A percentile compares a stretch with the other conserved stretches of the same genome.
These are phyloP conservation scores for Oreochromis tanganicae DNA, from an alignment of 2,113 vertebrate genomes.

Conservation along the genomic window DNA sequence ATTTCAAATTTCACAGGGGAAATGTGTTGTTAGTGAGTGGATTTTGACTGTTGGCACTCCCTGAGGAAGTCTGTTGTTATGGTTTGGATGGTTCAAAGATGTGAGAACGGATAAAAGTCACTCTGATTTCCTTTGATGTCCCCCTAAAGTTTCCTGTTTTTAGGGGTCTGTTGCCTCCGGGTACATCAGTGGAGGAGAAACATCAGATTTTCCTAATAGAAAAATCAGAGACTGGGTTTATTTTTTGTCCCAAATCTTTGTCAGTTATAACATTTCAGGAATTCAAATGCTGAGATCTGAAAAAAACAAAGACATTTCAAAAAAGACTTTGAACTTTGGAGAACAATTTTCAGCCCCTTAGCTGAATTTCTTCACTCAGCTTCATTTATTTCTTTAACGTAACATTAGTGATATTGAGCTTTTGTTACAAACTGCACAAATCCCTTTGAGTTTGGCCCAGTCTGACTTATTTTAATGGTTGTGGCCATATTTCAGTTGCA, in stretches of 20 bases:
- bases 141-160: not conserved
- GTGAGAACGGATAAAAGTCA: constrained; percentile 30
- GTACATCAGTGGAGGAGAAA: not conserved
- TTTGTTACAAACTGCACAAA: not conserved
- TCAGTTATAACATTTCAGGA: not conserved
- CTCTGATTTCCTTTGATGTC: constrained; percentile 58
- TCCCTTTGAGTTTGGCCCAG: not conserved
- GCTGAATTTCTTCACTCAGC: not conserved
- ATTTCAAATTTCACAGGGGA: not conserved
- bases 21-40: not conserved
- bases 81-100: constrained; percentile 19
- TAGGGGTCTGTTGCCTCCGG: not conserved
- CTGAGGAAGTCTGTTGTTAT: constrained; percentile 58
- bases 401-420: not conserved
- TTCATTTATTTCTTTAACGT: not conserved
- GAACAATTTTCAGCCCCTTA: not conserved
- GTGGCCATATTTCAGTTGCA: not conserved
- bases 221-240: not conserved
- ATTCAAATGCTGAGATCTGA: not conserved
- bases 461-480: not conserved
- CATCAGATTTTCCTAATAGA: not conserved
- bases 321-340: not conserved
- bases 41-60: constrained; percentile 5
- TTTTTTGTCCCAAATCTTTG: not conserved
- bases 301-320: not conserved